Conservation (phyloP, 2,113 vertebrate species). For the Saimiri boliviensis region DNA sequence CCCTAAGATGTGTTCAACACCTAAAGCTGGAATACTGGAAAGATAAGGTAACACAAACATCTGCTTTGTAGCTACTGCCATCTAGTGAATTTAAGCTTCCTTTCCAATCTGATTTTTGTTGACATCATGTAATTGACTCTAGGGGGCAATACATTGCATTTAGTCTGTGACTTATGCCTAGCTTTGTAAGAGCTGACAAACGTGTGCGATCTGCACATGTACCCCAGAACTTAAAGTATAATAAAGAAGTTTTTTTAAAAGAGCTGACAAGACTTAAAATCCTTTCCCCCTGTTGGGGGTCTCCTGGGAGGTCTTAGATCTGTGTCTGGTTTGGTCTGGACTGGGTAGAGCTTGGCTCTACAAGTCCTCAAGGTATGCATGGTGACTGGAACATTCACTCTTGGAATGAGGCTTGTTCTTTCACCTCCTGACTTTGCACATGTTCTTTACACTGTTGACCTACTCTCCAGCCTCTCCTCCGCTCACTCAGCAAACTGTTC, state of each 20-base stretch:
- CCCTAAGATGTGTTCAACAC: not conserved
- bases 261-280: not conserved
- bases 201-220: too few species aligned
- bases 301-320: not conserved
- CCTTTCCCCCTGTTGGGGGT: not conserved
- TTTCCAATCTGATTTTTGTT: not conserved
- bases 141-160: not conserved
- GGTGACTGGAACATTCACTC: not conserved
- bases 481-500: not conserved
- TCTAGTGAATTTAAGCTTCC: conserved; percentile 11
- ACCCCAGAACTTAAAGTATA: too few species aligned
- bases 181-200: not conserved
- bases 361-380: not conserved
- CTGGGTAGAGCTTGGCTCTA: not conserved
- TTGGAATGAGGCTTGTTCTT: not conserved
- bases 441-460: not conserved
- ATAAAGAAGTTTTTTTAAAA: not conserved
- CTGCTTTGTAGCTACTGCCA: conserved; percentile 54
- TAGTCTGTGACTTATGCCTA: not conserved
- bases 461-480: not conserved
- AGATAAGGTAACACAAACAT: not conserved
- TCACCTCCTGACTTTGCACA: not conserved
- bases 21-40: not conserved
- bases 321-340: not conserved
- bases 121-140: not conserved